These are phyloP conservation scores for Heliconius aoede DNA, from an alignment of 2,888 invertebrate species.

Conservation along the genomic window DNA sequence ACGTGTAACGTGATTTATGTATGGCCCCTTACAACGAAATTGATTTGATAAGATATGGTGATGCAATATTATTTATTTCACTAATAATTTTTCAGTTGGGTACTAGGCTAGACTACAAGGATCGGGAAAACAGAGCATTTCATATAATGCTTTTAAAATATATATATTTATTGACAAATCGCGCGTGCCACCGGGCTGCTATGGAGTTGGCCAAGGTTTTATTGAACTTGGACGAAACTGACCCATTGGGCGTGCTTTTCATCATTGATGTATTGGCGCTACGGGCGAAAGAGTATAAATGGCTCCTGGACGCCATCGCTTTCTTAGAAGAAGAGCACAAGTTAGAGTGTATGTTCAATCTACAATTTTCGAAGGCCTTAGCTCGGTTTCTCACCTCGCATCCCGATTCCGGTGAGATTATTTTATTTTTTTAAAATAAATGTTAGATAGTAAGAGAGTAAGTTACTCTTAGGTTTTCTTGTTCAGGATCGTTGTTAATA, in stretches of 20 bases:
- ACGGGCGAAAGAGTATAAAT: constrained; percentile 88
- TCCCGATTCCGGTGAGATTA: constrained; percentile 52
- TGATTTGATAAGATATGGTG: background rate
- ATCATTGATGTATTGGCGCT: constrained; percentile 92
- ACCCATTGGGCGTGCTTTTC: constrained; percentile 89
- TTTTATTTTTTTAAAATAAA: constrained; percentile 4
- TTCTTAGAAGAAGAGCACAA: constrained; percentile 55
- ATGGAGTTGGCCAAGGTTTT: constrained; percentile 93
- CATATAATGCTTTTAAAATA: constrained; percentile 90
- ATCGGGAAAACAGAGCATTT: constrained; percentile 67
- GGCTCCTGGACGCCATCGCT: constrained; percentile 78
- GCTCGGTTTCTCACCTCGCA: constrained; percentile 61
- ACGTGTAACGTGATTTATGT: background rate
- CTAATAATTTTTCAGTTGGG: constrained; percentile 60
- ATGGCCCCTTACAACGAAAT: background rate
- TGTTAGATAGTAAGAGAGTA: background rate
- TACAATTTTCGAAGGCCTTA: constrained; percentile 64
- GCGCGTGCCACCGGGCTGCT: constrained; percentile 93
- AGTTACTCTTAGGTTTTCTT: background rate
- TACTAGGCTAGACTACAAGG: constrained; percentile 61
- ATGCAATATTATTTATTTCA: background rate
- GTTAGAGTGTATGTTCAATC: constrained; percentile 59
- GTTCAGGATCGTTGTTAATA: constrained; percentile 3
- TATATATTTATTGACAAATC: constrained; percentile 87
- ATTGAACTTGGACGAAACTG: constrained; percentile 89